Evolutionary conservation across 2,888 invertebrate species (phyloP).

Genomic region (Heliconius aoede): DNA sequence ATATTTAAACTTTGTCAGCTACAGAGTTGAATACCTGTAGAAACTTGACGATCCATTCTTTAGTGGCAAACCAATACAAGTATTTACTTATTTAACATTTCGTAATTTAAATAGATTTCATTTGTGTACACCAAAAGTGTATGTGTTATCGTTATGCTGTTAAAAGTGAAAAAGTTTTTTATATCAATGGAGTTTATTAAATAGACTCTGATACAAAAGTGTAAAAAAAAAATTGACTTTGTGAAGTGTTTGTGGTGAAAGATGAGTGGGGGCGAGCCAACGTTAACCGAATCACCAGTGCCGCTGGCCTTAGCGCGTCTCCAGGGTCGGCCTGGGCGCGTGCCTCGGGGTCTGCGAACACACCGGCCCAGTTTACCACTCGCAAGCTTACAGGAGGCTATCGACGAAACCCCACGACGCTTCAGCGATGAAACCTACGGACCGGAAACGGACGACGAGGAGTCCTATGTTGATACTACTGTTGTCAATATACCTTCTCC

Average conservation of each 20-base stretch:
- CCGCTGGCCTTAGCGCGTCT: conserved; percentile 76
- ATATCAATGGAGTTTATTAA: conserved; percentile 38
- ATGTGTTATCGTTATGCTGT: conserved; percentile 26
- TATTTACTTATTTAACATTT: not conserved
- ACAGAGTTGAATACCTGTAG: not conserved
- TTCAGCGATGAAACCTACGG: conserved; percentile 71
- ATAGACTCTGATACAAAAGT: conserved; percentile 51
- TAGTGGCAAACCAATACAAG: conserved; percentile 23
- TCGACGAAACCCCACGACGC: conserved; percentile 74
- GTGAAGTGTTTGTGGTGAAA: conserved; percentile 52
- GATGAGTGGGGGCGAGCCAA: conserved; percentile 76
- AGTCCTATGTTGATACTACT: conserved; percentile 66
- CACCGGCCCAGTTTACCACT: conserved; percentile 77
- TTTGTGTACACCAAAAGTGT: not conserved
- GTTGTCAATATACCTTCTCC: conserved; percentile 60
- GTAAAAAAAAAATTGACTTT: conserved; percentile 49
- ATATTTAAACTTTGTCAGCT: not conserved
- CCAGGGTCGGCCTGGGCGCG: conserved; percentile 67
- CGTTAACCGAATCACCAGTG: conserved; percentile 79
- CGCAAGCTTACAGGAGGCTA: conserved; percentile 76
- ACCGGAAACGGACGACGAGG: conserved; percentile 74
- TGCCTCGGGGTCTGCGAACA: conserved; percentile 64
- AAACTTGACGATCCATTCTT: not conserved
- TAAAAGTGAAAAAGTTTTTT: conserved; percentile 27
- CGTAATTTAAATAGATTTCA: not conserved